phyloP scores from a whole-genome alignment of 1,140 invertebrate genomes.

The Brachionus calyciflorus region DNA sequence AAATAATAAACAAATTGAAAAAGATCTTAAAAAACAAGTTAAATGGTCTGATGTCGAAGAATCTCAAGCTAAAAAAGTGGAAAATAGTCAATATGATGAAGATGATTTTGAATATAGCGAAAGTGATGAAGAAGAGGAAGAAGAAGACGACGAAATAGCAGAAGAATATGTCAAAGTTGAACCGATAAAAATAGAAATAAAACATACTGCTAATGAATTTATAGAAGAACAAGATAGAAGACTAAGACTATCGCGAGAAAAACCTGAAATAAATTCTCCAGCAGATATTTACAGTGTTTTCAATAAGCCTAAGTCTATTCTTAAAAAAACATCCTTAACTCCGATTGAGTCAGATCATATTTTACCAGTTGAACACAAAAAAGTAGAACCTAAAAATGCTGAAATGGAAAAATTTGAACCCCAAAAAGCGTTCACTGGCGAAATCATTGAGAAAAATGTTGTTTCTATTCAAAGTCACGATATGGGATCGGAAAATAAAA shows the following conservation, averaged over 20 bases:
- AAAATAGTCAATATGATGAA: background rate
- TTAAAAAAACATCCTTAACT: background rate
- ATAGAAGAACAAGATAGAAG: background rate
- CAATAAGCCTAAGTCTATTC: constrained; percentile 38
- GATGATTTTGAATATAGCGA: background rate
- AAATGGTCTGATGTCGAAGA: constrained; percentile 36
- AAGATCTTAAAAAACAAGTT: constrained; percentile 34
- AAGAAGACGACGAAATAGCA: background rate
- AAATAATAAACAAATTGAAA: constrained; percentile 22
- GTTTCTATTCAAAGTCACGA: background rate
- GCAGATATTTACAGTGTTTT: constrained; percentile 26
- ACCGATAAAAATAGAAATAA: constrained; percentile 23
- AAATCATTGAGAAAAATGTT: constrained; percentile 41
- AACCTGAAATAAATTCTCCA: constrained; percentile 24
- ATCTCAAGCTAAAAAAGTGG: background rate
- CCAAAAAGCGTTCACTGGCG: constrained; percentile 40
- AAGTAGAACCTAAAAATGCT: constrained; percentile 16
- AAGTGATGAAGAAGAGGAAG: background rate
- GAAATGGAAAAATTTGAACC: constrained; percentile 43
- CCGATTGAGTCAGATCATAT: background rate
- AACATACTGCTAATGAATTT: background rate
- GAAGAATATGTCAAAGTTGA: background rate
- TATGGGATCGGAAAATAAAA: background rate
- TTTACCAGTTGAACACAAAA: background rate
- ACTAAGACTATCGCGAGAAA: constrained; percentile 3